Evolutionary conservation across 1,140 invertebrate genomes (phyloP).

Genomic region (Euborellia annulipes): DNA sequence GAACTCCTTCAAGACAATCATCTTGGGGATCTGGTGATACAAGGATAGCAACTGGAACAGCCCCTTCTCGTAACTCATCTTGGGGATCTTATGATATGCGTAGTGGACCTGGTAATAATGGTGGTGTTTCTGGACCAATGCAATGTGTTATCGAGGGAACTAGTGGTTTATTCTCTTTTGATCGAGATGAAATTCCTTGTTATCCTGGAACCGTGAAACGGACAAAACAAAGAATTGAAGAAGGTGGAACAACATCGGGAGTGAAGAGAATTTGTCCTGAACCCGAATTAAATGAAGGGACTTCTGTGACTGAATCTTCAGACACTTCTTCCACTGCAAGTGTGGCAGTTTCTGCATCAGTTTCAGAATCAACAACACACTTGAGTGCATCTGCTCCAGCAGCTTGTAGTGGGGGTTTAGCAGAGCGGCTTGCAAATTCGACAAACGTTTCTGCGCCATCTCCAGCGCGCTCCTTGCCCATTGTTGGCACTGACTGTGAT

Average conservation of each 20-base stretch:
- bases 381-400: background rate
- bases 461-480: too few relatives aligned
- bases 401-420: background rate
- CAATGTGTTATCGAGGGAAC: constrained; percentile 16
- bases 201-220: constrained; percentile 48
- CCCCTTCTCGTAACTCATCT: constrained; percentile 53
- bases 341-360: constrained; percentile 24
- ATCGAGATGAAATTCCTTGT: constrained; percentile 45
- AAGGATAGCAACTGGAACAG: constrained; percentile 25
- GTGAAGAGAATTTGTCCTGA: constrained; percentile 35
- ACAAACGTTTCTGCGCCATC: too few relatives aligned
- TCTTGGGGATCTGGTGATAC: constrained; percentile 66
- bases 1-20: constrained; percentile 54
- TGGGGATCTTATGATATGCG: constrained; percentile 55
- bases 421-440: too few relatives aligned
- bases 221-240: constrained; percentile 57
- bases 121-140: constrained; percentile 10
- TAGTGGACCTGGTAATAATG: constrained; percentile 9
- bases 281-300: constrained; percentile 20
- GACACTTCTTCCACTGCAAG: constrained; percentile 17
- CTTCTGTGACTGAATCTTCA: constrained; percentile 19
- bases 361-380: background rate
- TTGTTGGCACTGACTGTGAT: too few relatives aligned
- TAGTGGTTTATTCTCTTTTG: constrained; percentile 35
- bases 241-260: constrained; percentile 29